phyloP scores from a whole-genome alignment of 2,113 vertebrate species.

The Lipophrys pholis region DNA sequence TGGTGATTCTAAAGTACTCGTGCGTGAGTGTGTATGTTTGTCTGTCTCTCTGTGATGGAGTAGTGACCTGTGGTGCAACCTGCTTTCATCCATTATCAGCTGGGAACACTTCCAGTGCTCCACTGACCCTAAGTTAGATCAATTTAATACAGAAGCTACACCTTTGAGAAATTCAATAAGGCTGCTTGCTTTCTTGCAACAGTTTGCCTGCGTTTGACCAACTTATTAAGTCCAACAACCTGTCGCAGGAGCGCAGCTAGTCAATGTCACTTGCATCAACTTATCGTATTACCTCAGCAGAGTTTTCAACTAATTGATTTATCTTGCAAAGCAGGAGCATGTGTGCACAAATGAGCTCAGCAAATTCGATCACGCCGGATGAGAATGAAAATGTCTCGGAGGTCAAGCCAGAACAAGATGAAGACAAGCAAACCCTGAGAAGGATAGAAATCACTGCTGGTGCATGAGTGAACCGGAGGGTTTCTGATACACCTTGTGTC shows the following conservation, averaged over 20 bases:
- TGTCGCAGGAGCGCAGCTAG: conserved; percentile 15
- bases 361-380: conserved; percentile 24
- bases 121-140: too few relatives aligned
- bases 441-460: conserved; percentile 11
- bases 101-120: too few relatives aligned
- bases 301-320: conserved; percentile 52
- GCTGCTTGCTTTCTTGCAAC: conserved; percentile 5
- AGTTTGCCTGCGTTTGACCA: conserved; percentile 37
- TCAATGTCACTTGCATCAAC: conserved; percentile 52
- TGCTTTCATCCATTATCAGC: too few relatives aligned
- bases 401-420: conserved; percentile 8
- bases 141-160: too few relatives aligned
- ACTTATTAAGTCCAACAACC: conserved; percentile 28
- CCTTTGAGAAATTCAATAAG: neutral
- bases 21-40: too few relatives aligned
- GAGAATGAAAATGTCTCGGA: conserved; percentile 8
- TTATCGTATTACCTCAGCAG: conserved; percentile 37
- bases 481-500: conserved; percentile 9
- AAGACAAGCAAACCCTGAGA: conserved; percentile 6
- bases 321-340: conserved; percentile 23
- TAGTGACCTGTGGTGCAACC: too few relatives aligned
- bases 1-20: too few relatives aligned
- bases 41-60: too few relatives aligned
- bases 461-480: conserved; percentile 31
- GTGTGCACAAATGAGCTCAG: conserved; percentile 18